Base-by-base conservation (phyloP, 2,888 invertebrate genomes). In the Darwinula stevensoni region DNA sequence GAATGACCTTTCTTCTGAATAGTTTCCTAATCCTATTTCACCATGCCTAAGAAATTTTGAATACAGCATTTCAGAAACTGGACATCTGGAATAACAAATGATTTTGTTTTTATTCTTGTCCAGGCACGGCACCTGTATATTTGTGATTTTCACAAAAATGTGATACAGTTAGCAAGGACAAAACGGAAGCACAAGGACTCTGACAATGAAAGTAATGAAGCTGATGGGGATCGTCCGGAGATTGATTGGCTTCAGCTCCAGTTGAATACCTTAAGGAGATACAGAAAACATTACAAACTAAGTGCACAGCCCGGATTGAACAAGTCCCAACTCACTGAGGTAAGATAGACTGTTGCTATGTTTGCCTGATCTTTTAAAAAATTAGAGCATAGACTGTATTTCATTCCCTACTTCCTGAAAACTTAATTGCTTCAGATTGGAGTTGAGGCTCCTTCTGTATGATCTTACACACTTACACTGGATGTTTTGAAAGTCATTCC, bases 91-190 rank as follows among this genome's bases (percentile, higher is more conserved):
- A 9, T 18, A n/a, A n/a, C 6, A 15, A 12, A 16, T 18, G 4
- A 18, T 28, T n/a, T 15, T 32, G 11, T 14, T 29, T n/a, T 39
- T 31, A 36, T 30, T 36, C 51, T 49, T 30, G 42, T 47, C 0
- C 52, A 82, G 82, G 82, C 78, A 26, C 65, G 74, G 43, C 88
- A 91, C 49, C 80, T 75, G 43, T 88, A 91, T 50, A 91, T 91
- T 45, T 91, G 91, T 55, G 91, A 91, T 49, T 70, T 71, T 47
- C 91, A 91, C 54, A 91, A 91, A 55, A 70, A 71, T 49, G 72
- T 86, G 47, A 91, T 91, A 43, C 88, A 88, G 50, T 76, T 75
- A 51, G 80, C 84, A n/a, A 63, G 88, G 41, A 74, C 74, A 12
- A 84, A 84, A 49, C 42, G 55, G 31, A 68, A 84, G 36, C 61